Evolutionary conservation across 1,140 invertebrate genomes (phyloP), one percentile per base, ranked within the genome.

Genomic region (Philopotamus ludificatus): DNA sequence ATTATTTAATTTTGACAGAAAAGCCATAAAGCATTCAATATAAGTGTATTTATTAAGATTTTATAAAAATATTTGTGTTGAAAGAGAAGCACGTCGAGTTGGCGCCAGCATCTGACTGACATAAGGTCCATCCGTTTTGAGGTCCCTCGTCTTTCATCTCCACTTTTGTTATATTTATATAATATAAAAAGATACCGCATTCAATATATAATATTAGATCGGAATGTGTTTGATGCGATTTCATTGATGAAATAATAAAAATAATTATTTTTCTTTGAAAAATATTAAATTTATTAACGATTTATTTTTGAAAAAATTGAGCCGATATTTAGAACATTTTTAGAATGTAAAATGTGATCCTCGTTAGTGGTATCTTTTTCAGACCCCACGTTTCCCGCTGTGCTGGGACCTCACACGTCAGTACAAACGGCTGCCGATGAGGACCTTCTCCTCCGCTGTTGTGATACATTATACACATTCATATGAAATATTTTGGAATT

Each of bases 351-450:
- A 47, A 47, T 47, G 44, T 47, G 44, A 47, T 47, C 44, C 53
- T 57, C 53, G 53, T 57, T 60, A 49, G 57, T 9, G 47, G 26
- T 62, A 62, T 62, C 50, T 42, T 62, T 62, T 53, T 51, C 60
- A 62, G 47, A 21, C 9, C 39, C 60, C 47, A 20, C 39, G 57
- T 18, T 21, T 45, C 65, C 65, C 53, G 65, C 39, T 41, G 65
- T 23, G 65, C 15, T 22, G 50, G 65, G 65, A 66, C 65, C 65
- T 66, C 65, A 66, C 65, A 61, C 65, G 60, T 66, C 60, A 50
- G 47, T 51, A 62, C 60, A 62, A 53, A 62, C 60, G 16, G 42
- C 47, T 23, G 63, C 63, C 63, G 63, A 55, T 50, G 34, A 34
- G 63, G 55, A 20, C 26, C 49, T 65, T 57, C 49, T 57, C 8